Conservation (phyloP, 2,888 invertebrate genomes). For the Cotesia congregata region DNA sequence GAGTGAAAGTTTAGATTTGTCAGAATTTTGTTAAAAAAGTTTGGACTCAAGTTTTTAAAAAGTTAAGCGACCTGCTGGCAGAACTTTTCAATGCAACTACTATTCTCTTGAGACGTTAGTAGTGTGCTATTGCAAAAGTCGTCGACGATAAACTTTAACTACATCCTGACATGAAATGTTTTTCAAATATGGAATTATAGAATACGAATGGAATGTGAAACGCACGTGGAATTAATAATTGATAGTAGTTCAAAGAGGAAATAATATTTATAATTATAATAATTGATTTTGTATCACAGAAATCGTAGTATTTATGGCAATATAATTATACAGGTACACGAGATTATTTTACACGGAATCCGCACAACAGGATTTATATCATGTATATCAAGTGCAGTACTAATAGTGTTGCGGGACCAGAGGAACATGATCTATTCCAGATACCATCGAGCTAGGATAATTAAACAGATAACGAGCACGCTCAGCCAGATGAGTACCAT, state of each 20-base stretch:
- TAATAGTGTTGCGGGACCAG: constrained; percentile 9
- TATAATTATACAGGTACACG: neutral
- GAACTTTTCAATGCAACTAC: constrained; percentile 37
- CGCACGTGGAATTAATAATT: neutral
- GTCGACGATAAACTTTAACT: neutral
- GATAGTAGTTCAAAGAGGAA: neutral
- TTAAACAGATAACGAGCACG: constrained; percentile 61
- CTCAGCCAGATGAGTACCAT: constrained; percentile 57
- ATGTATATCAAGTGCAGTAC: neutral
- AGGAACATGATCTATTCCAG: constrained; percentile 8
- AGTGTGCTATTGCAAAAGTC: neutral
- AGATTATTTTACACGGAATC: neutral
- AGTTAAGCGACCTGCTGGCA: constrained; percentile 38
- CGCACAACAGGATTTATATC: too few species aligned
- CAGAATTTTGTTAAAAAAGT: constrained; percentile 50
- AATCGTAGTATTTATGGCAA: too few species aligned
- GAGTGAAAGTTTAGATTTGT: constrained; percentile 54
- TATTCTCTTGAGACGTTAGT: constrained; percentile 25
- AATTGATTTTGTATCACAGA: neutral
- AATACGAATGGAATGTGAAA: neutral
- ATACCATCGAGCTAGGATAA: constrained; percentile 51
- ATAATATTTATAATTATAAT: neutral
- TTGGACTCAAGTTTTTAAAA: constrained; percentile 41
- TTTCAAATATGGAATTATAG: neutral
- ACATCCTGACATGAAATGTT: neutral